These are phyloP conservation scores for Cabera pusaria DNA, from an alignment of 2,888 invertebrate species.

Conservation along the genomic window DNA sequence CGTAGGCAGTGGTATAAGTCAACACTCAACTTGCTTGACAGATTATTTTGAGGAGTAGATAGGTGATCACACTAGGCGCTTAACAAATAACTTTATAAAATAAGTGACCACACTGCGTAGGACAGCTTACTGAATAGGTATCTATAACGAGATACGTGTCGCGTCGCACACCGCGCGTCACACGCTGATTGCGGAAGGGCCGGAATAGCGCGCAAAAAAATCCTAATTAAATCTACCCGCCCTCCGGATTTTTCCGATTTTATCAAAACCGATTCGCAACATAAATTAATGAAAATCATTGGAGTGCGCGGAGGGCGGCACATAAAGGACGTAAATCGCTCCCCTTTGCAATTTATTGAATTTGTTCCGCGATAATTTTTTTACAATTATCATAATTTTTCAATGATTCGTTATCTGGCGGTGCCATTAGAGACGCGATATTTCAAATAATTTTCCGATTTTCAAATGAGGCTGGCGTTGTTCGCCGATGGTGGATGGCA, in stretches of 20 bases:
- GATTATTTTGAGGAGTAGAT: no score
- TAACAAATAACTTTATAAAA: no score
- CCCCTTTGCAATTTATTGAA: constrained; percentile 51
- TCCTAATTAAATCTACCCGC: constrained; percentile 33
- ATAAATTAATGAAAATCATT: constrained; percentile 57
- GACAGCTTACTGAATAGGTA: no score
- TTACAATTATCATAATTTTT: constrained; percentile 73
- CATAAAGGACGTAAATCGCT: constrained; percentile 36
- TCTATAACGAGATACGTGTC: no score
- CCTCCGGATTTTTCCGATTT: constrained; percentile 40
- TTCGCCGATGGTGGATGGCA: constrained; percentile 2
- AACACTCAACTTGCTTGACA: no score
- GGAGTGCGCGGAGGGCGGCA: constrained; percentile 33
- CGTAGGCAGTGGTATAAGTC: no score
- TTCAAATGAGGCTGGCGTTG: constrained; percentile 23
- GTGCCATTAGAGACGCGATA: constrained; percentile 37
- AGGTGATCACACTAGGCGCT: no score
- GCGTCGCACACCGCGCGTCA: no score
- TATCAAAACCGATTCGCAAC: constrained; percentile 45
- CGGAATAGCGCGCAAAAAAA: constrained; percentile 24
- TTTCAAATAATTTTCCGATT: constrained; percentile 26
- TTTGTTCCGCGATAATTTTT: constrained; percentile 54
- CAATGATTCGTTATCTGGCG: constrained; percentile 63
- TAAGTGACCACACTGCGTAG: no score
- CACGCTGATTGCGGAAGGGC: constrained; percentile 22